Conservation (phyloP, 1,140 invertebrate species). For the Bombus breviceps region DNA sequence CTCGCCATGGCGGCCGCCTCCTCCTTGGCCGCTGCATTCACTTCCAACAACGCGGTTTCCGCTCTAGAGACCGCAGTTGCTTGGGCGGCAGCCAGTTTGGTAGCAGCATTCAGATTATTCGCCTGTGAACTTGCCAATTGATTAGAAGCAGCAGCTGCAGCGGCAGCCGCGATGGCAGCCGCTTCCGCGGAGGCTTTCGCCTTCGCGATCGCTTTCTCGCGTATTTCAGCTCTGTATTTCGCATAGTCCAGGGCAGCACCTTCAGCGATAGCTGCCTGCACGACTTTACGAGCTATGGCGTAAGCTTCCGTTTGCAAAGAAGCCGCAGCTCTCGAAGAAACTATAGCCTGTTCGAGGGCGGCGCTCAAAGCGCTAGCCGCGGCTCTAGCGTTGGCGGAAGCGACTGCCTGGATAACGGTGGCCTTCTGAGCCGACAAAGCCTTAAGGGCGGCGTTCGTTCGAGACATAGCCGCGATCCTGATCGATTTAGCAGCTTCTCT, state of each 20-base stretch:
- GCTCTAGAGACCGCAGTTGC: neutral
- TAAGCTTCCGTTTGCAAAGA: neutral
- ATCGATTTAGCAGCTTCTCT: neutral
- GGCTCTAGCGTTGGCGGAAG: neutral
- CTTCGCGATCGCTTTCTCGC: too few species aligned
- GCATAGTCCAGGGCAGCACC: neutral
- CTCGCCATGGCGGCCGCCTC: neutral
- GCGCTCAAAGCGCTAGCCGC: neutral
- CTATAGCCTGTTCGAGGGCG: neutral
- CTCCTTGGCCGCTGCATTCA: neutral
- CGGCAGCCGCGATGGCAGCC: neutral
- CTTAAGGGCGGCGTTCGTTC: neutral
- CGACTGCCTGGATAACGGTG: neutral
- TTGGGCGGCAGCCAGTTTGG: neutral
- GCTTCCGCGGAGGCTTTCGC: neutral
- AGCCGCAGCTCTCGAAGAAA: neutral
- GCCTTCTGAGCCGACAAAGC: neutral
- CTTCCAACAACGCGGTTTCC: too few species aligned
- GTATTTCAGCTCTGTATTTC: too few species aligned
- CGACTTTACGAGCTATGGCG: neutral
- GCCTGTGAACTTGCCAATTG: neutral
- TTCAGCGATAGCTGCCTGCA: neutral
- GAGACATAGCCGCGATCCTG: neutral
- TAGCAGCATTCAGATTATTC: neutral
- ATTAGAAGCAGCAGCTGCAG: neutral